These are phyloP conservation scores for Batillaria attramentaria DNA, from an alignment of 1,140 invertebrate species.

Conservation along the genomic window DNA sequence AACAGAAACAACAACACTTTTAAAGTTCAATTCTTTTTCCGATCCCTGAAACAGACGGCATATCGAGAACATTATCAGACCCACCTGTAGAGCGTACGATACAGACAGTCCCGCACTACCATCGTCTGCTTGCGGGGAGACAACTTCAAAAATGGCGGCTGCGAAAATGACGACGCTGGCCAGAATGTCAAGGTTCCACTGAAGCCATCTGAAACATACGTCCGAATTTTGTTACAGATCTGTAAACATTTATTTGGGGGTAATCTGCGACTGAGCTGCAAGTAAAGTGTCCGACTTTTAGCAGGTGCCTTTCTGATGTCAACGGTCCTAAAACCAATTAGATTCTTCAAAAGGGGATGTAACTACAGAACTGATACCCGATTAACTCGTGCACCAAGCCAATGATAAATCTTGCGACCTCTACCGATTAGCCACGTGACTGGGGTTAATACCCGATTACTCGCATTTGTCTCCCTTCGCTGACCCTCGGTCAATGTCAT, in stretches of 20 bases:
- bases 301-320: too few relatives aligned
- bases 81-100: constrained; percentile 69
- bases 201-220: constrained; percentile 62
- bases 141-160: constrained; percentile 89
- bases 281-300: neutral
- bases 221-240: constrained; percentile 7
- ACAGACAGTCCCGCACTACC: constrained; percentile 67
- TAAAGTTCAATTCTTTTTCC: neutral
- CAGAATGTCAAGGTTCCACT: constrained; percentile 66
- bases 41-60: too few relatives aligned
- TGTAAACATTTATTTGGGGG: neutral
- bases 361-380: too few relatives aligned
- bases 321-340: too few relatives aligned
- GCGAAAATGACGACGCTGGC: constrained; percentile 83
- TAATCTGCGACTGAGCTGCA: neutral
- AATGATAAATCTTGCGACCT: too few relatives aligned
- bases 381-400: too few relatives aligned
- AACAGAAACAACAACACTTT: constrained; percentile 17
- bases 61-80: too few relatives aligned
- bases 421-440: too few relatives aligned
- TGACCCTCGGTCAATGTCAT: too few relatives aligned
- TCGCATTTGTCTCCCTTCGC: too few relatives aligned
- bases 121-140: constrained; percentile 76
- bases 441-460: too few relatives aligned
- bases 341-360: too few relatives aligned